Conservation (phyloP, 2,797 vertebrate species). For the Gouania willdenowi region DNA sequence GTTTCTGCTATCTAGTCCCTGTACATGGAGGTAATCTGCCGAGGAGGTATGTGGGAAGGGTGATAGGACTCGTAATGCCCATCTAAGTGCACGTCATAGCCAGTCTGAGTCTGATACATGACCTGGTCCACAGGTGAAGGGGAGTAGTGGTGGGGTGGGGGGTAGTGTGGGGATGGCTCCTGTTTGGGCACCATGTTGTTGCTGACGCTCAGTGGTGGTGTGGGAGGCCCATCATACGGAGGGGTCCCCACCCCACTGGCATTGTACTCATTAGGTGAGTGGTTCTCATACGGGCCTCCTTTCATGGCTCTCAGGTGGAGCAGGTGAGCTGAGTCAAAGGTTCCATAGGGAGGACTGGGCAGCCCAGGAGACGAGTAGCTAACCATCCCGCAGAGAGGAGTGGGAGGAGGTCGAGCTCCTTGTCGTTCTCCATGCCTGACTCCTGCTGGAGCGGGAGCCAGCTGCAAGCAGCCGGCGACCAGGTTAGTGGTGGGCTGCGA, state of each 20-base stretch:
- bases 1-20: slow-evolving; percentile 73
- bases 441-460: slow-evolving; percentile 71
- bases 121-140: slow-evolving; percentile 69
- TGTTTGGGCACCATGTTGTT: slow-evolving; percentile 90
- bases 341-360: slow-evolving; percentile 92
- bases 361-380: slow-evolving; percentile 88
- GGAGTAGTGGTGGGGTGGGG: slow-evolving; percentile 70
- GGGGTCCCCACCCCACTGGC: slow-evolving; percentile 75
- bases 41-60: slow-evolving; percentile 69
- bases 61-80: slow-evolving; percentile 83
- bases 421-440: slow-evolving; percentile 85
- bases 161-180: slow-evolving; percentile 85
- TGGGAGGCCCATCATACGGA: slow-evolving; percentile 89
- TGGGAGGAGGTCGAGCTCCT: slow-evolving; percentile 37
- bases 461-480: slow-evolving; percentile 89
- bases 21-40: slow-evolving; percentile 83
- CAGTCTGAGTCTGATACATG: slow-evolving; percentile 76
- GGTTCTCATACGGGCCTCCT: slow-evolving; percentile 77
- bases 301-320: slow-evolving; percentile 88
- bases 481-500: slow-evolving; percentile 95
- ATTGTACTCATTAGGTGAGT: slow-evolving; percentile 75
- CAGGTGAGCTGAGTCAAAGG: slow-evolving; percentile 85
- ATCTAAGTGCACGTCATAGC: slow-evolving; percentile 84
- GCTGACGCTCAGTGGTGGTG: slow-evolving; percentile 90
- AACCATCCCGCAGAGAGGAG: slow-evolving; percentile 45